Evolutionary conservation across 2,113 vertebrate genomes (phyloP).

Genomic region (Glareola pratincola): DNA sequence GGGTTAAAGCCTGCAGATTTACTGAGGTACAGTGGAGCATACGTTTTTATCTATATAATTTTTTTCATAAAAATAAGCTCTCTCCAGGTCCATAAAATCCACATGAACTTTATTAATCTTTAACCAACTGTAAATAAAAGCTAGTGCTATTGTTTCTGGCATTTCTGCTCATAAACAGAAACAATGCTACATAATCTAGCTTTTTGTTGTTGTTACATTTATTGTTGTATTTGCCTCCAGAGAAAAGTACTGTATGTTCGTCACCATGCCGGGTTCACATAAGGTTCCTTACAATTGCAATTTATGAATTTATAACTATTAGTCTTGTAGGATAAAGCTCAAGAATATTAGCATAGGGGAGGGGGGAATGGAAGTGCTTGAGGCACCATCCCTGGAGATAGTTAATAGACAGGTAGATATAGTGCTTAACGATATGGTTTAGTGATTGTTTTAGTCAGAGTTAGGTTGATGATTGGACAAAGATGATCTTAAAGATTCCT

Average conservation of each 20-base stretch:
- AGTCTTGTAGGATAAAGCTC: not conserved
- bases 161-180: not conserved
- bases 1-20: not conserved
- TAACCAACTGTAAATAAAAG: not conserved
- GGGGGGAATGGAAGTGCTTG: not conserved
- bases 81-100: not conserved
- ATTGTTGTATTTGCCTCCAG: not conserved
- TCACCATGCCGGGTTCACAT: accelerated
- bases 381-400: too few relatives aligned
- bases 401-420: too few relatives aligned
- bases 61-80: not conserved
- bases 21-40: not conserved
- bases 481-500: too few relatives aligned
- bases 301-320: not conserved
- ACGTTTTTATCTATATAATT: not conserved
- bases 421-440: too few relatives aligned
- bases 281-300: not conserved
- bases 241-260: not conserved
- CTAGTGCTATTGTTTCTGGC: not conserved
- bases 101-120: not conserved
- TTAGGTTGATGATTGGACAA: too few relatives aligned
- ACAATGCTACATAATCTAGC: not conserved
- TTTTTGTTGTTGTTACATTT: not conserved
- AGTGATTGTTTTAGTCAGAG: too few relatives aligned
- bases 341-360: not conserved